phyloP scores from a whole-genome alignment of 2,797 vertebrate species.

The Acipenser oxyrinchus region DNA sequence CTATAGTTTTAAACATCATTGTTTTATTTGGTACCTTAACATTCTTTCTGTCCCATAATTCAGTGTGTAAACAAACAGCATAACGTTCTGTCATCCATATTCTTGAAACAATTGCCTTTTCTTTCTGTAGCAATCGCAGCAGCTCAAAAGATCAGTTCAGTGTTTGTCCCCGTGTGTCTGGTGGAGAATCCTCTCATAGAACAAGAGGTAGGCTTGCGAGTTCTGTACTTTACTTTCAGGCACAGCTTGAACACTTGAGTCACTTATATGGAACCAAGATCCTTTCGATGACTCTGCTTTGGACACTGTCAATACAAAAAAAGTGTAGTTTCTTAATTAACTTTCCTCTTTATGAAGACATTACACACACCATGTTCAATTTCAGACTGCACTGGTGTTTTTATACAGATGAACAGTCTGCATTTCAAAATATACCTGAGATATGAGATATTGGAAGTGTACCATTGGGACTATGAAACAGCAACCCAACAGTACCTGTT shows the following conservation, averaged over 20 bases:
- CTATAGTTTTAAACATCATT: no score
- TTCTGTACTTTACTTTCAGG: constrained; percentile 70
- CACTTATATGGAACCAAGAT: constrained; percentile 91
- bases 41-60: no score
- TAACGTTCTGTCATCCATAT: not conserved
- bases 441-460: no score
- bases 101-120: not conserved
- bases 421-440: no score
- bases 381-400: no score
- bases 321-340: no score
- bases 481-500: no score
- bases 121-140: not conserved
- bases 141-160: not conserved
- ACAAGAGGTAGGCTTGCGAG: constrained; percentile 94
- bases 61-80: not conserved
- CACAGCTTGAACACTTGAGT: constrained; percentile 78
- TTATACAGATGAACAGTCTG: no score
- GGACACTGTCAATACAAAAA: constrained; percentile 29
- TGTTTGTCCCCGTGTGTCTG: not conserved
- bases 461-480: no score
- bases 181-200: constrained; percentile 81
- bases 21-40: no score
- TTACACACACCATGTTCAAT: no score
- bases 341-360: no score
- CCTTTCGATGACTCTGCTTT: constrained; percentile 57